Percentiles rank a stretch among this genome's conserved stretches.
These are phyloP conservation scores for Machimus rusticus DNA, from an alignment of 2,888 invertebrate genomes.

Conservation along the genomic window DNA sequence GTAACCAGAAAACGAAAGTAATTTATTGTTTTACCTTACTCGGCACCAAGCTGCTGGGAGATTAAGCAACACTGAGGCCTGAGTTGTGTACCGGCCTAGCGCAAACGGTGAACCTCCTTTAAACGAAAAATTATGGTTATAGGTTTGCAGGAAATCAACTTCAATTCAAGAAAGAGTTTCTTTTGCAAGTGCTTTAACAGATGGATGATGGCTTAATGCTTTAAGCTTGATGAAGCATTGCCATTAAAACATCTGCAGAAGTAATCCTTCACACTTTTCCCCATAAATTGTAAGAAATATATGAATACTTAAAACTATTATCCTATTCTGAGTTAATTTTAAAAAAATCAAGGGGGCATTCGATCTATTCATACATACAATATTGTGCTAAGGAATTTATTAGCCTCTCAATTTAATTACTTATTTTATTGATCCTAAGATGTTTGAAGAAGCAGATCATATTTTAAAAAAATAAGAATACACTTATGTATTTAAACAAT, in stretches of 20 bases:
- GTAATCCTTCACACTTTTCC: neutral
- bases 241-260: neutral
- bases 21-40: conserved; percentile 7
- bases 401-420: no score
- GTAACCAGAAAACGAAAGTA: conserved; percentile 13
- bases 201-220: neutral
- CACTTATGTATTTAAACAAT: no score
- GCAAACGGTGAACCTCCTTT: neutral
- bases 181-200: neutral
- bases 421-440: no score
- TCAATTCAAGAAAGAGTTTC: neutral
- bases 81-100: neutral
- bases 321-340: neutral
- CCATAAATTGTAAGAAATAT: neutral
- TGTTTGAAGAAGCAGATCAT: no score
- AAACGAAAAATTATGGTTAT: neutral
- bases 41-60: neutral
- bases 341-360: neutral
- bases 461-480: no score
- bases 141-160: neutral
- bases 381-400: no score
- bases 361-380: no score
- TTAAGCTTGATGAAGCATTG: neutral
- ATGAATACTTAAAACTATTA: neutral
- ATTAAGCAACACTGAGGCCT: neutral